Conservation (phyloP, 2,113 vertebrate species). For the Bolborhynchus lineola region DNA sequence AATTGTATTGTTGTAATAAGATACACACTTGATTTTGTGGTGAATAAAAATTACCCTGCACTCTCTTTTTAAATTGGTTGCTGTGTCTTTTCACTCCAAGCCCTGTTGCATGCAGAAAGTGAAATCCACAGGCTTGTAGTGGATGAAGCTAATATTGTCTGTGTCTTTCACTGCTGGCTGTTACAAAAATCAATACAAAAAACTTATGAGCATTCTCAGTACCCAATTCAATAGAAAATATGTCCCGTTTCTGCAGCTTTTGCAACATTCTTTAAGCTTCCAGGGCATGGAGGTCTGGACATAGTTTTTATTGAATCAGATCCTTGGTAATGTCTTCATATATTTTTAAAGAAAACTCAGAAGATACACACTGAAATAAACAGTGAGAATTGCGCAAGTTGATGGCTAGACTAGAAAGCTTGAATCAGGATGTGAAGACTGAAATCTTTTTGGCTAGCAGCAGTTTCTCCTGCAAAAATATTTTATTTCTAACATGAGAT, state of each 20-base stretch:
- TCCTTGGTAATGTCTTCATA: constrained; percentile 65
- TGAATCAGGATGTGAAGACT: constrained; percentile 14
- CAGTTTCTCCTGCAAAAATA: constrained; percentile 36
- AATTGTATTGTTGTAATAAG: background rate
- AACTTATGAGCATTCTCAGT: constrained; percentile 65
- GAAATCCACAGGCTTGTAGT: constrained; percentile 45
- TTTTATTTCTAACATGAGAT: constrained; percentile 23
- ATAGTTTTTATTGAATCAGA: constrained; percentile 72
- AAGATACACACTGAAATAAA: constrained; percentile 54
- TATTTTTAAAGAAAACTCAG: constrained; percentile 64
- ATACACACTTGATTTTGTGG: background rate
- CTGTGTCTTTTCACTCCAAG: background rate
- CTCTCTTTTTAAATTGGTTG: background rate
- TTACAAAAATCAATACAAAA: constrained; percentile 71
- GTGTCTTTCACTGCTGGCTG: constrained; percentile 65
- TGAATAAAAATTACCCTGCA: background rate
- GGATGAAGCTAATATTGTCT: constrained; percentile 64
- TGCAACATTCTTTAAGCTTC: constrained; percentile 63
- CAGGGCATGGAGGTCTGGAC: constrained; percentile 68
- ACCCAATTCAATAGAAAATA: constrained; percentile 69
- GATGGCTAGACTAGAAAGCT: constrained; percentile 17
- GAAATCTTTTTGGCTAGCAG: constrained; percentile 31
- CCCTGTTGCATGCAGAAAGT: constrained; percentile 39
- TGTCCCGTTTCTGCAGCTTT: constrained; percentile 66
- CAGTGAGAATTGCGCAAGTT: background rate